A percentile compares a stretch with the other conserved stretches of the same genome.
Evolutionary conservation across 2,113 vertebrate genomes (phyloP).

Genomic region (Tylochromis polylepis): DNA sequence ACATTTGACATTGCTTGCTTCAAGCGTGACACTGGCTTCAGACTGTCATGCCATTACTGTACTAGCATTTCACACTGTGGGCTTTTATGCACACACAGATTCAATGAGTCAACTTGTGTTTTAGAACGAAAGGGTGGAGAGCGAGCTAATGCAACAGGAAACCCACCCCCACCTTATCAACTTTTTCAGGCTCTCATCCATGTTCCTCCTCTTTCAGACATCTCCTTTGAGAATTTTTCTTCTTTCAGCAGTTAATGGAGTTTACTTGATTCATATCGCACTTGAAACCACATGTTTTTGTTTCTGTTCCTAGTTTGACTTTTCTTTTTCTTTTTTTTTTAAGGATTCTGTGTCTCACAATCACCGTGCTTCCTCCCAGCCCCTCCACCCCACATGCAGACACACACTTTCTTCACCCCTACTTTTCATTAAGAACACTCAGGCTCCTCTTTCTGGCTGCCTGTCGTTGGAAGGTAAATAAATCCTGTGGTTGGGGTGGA

Average conservation of each 20-base stretch:
- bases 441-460: slow-evolving; percentile 29
- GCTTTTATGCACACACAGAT: neutral
- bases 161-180: neutral
- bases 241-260: neutral
- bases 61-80: slow-evolving; percentile 5
- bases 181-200: slow-evolving; percentile 12
- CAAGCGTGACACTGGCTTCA: neutral
- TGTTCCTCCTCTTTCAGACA: neutral
- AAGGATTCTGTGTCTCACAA: neutral
- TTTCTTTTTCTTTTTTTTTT: neutral
- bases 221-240: neutral
- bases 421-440: slow-evolving; percentile 16
- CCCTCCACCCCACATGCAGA: slow-evolving; percentile 16
- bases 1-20: neutral
- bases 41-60: neutral
- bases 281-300: neutral
- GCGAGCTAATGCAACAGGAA: slow-evolving; percentile 45
- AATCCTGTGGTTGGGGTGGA: slow-evolving; percentile 56
- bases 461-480: slow-evolving; percentile 58
- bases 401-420: neutral
- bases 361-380: neutral
- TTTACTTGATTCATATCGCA: neutral
- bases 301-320: neutral
- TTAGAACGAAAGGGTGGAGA: neutral
- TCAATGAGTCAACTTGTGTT: slow-evolving; percentile 43